Evolutionary conservation across 2,797 vertebrate genomes (phyloP), one percentile per base, ranked within the genome.

Genomic region (Cynopterus sphinx): DNA sequence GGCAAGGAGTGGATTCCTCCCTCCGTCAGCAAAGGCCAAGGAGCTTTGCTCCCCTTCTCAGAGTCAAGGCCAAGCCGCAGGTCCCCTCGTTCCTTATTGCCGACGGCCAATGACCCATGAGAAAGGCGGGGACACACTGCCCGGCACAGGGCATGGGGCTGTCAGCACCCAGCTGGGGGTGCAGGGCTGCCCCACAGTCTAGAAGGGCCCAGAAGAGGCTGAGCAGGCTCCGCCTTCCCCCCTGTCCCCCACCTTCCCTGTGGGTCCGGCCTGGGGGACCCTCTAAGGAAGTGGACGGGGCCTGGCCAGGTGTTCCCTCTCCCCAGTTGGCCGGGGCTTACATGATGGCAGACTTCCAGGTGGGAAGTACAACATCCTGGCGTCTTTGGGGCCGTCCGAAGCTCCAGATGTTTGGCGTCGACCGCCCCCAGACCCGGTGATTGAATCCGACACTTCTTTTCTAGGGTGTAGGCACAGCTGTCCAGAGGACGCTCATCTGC

Each of bases 351-450:
- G 81, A n/a, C 51, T 49, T 95, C 97, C 97, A 96, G 97, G 94
- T 95, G 96, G 83, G 90, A 96, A 96, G 89, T 55, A 39, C 79
- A 96, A 91, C 95, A 93, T 93, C 94, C 95, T 89, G 95, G 88
- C 1, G 65, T 91, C 88, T 70, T 85, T 21, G 8, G 89, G 95
- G 81, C 91, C 73, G 28, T 57, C 82, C 87, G 61, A 11, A 68
- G 67, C 89, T 75, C 94, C 97, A 97, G 96, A 97, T 97, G 97
- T 97, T 97, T 93, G 96, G 95, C 75, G 9, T 75, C 3, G 1
- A 77, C 33, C 73, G 87, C 41, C 91, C 77, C 83, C 68, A 70
- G 85, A 70, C 85, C 74, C 73, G 61, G 74, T 93, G 93, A 95
- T 89, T 91, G 94, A 95, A 89, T 87, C 94, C 95, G 97, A 97